Conservation (phyloP, 2,888 invertebrate species). For the Sminthurinus aureus region DNA sequence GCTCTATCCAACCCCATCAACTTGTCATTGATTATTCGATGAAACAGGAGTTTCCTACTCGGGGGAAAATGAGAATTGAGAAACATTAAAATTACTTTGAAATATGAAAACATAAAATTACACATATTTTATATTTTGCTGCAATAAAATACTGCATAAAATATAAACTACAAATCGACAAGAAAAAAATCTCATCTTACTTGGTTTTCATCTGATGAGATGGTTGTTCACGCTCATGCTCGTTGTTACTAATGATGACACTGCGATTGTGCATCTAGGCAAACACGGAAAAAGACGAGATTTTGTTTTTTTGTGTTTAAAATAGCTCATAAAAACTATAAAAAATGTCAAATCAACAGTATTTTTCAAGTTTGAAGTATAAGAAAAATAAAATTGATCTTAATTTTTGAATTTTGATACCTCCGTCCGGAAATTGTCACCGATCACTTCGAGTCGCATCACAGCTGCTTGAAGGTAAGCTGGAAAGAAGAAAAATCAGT, state of each 20-base stretch:
- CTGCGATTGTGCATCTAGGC: conserved; percentile 54
- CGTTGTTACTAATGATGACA: conserved; percentile 42
- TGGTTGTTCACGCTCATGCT: conserved; percentile 53
- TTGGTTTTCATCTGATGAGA: conserved; percentile 51
- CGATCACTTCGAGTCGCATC: conserved; percentile 59
- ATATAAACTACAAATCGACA: not conserved
- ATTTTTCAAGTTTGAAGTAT: no score
- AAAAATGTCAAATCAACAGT: not conserved
- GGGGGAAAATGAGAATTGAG: not conserved
- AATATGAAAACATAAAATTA: not conserved
- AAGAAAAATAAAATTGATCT: no score
- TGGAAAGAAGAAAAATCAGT: conserved; percentile 31
- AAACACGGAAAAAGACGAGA: no score
- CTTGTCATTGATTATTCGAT: conserved; percentile 60
- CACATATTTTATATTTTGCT: not conserved
- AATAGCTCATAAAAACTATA: no score
- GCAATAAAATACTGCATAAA: not conserved
- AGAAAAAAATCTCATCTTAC: conserved; percentile 45
- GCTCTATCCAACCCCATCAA: conserved; percentile 58
- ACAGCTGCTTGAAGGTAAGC: conserved; percentile 59
- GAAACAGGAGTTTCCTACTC: conserved; percentile 57
- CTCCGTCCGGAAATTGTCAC: conserved; percentile 59
- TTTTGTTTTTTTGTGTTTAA: no score
- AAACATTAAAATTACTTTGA: not conserved
- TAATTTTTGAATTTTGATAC: not conserved